Conservation (phyloP, 2,888 invertebrate genomes). For the Agrotis clavis region DNA sequence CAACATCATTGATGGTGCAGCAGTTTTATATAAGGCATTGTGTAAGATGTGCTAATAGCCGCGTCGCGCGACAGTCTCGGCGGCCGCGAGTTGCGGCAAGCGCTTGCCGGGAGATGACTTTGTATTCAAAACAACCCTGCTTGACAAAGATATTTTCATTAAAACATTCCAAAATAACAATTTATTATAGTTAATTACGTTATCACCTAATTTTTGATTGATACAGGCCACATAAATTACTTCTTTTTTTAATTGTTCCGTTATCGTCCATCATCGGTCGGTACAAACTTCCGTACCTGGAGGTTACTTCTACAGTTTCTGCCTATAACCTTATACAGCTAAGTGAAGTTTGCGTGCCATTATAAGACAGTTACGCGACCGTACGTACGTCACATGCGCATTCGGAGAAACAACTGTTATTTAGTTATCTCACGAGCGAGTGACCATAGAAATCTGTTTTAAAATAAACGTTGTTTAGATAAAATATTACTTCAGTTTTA, state of each 20-base stretch:
- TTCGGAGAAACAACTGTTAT: too few relatives aligned
- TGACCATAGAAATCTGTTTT: too few relatives aligned
- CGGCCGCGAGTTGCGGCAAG: conserved; percentile 75
- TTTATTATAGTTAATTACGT: neutral
- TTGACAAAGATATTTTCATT: neutral
- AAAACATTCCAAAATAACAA: neutral
- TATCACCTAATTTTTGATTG: neutral
- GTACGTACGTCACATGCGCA: too few relatives aligned
- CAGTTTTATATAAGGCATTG: conserved; percentile 90
- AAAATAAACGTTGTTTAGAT: too few relatives aligned
- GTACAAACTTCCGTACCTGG: neutral
- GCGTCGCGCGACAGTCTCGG: conserved; percentile 79
- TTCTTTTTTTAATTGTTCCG: neutral
- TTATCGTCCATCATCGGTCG: too few relatives aligned
- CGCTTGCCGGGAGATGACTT: conserved; percentile 49
- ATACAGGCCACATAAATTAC: neutral
- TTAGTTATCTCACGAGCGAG: too few relatives aligned
- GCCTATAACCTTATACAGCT: too few relatives aligned
- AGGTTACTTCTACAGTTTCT: neutral
- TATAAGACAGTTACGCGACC: too few relatives aligned
- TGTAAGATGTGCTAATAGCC: conserved; percentile 85
- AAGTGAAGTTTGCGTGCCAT: too few relatives aligned
- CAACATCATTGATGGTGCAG: conserved; percentile 83
- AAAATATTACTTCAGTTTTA: too few relatives aligned
- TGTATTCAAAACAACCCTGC: conserved; percentile 43